Conservation (phyloP, 2,797 vertebrate genomes). For the Luscinia megarhynchos region DNA sequence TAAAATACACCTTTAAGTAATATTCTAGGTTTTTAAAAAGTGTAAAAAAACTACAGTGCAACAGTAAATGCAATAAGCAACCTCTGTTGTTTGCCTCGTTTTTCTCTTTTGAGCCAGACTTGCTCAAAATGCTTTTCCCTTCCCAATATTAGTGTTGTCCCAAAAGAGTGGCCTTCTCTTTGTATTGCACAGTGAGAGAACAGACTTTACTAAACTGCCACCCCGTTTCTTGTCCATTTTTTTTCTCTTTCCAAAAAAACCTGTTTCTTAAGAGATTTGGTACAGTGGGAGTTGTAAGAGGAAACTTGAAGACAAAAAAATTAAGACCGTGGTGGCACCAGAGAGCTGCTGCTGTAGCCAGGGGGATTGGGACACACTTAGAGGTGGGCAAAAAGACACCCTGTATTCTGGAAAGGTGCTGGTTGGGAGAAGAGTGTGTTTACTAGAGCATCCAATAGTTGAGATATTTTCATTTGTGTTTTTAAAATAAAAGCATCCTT, state of each 20-base stretch:
- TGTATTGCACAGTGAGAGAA: neutral
- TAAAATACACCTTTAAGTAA: neutral
- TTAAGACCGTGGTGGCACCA: neutral
- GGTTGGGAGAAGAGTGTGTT: neutral
- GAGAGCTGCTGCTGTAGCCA: neutral
- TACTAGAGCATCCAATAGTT: neutral
- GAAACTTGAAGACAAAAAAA: neutral
- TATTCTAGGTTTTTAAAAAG: neutral
- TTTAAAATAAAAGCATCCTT: conserved; percentile 65
- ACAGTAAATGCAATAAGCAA: neutral
- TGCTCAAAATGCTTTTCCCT: neutral
- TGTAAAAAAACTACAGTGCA: neutral
- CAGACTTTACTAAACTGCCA: neutral
- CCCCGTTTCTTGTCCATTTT: neutral
- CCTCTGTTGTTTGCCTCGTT: neutral
- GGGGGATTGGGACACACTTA: neutral
- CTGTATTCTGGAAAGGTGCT: neutral
- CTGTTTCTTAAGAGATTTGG: neutral
- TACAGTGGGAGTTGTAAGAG: neutral
- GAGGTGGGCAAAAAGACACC: neutral
- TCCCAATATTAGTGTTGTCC: neutral
- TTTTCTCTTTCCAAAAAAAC: neutral
- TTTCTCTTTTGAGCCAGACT: neutral
- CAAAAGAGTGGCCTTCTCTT: neutral
- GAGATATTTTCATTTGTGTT: conserved; percentile 47